phyloP scores from a whole-genome alignment of 2,113 vertebrate genomes.

The Connochaetes taurinus region DNA sequence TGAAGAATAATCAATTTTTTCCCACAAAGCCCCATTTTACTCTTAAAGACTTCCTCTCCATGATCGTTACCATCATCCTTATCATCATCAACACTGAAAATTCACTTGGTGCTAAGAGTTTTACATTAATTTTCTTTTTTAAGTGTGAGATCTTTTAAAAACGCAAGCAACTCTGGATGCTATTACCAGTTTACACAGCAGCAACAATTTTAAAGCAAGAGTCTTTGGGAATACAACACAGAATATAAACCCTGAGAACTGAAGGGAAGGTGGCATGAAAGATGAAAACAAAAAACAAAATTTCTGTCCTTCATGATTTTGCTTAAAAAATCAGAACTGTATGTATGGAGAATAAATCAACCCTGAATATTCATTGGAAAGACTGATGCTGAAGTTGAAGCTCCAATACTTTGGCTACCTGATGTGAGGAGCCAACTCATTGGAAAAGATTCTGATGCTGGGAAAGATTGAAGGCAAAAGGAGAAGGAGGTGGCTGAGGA shows the following conservation, averaged over 20 bases:
- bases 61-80: background rate
- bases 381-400: background rate
- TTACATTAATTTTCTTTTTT: background rate
- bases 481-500: background rate
- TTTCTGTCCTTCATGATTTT: background rate
- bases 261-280: background rate
- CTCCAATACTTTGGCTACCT: background rate
- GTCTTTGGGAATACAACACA: background rate
- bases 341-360: background rate
- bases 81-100: background rate
- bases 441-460: background rate
- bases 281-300: background rate
- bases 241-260: background rate
- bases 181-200: background rate
- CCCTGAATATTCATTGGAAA: background rate
- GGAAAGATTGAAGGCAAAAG: background rate
- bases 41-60: background rate
- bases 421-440: background rate
- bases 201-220: background rate
- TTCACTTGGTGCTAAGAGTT: background rate
- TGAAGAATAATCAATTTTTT: background rate
- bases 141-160: background rate
- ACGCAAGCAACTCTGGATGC: background rate
- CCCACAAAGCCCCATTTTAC: background rate
- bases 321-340: background rate